A percentile compares a stretch with the other conserved stretches of the same genome.
Conservation (phyloP, 2,888 invertebrate species). For the Pandemis corylana region DNA sequence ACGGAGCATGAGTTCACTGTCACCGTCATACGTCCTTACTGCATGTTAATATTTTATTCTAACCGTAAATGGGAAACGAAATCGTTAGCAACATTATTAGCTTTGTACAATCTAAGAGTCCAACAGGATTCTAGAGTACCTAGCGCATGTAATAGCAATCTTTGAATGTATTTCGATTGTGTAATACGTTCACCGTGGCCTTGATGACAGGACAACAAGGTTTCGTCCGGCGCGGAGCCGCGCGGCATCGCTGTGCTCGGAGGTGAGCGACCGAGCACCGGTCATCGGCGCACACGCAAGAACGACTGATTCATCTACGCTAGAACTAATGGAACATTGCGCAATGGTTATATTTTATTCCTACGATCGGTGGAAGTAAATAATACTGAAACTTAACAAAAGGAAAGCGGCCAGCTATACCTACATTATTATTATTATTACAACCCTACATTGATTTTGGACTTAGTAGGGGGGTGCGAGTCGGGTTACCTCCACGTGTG, state of each 20-base stretch:
- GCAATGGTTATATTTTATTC: conserved; percentile 26
- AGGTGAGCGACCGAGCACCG: conserved; percentile 77
- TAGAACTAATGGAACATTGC: conserved; percentile 26
- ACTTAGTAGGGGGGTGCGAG: too few species aligned
- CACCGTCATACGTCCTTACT: conserved; percentile 7
- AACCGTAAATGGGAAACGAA: not conserved
- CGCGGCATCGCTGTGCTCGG: conserved; percentile 47
- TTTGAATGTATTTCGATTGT: not conserved
- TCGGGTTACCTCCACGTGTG: too few species aligned
- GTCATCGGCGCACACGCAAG: conserved; percentile 66
- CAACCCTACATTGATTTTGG: too few species aligned
- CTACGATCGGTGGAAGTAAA: not conserved
- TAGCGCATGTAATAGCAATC: not conserved
- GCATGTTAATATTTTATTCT: conserved; percentile 13
- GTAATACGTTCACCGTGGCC: conserved; percentile 10
- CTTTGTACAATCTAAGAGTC: not conserved
- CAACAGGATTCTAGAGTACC: not conserved
- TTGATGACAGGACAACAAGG: conserved; percentile 28
- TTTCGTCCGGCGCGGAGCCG: conserved; percentile 5
- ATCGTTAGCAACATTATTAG: not conserved
- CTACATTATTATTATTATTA: too few species aligned
- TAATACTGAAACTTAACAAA: not conserved
- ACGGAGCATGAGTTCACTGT: conserved; percentile 20
- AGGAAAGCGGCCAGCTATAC: not conserved
- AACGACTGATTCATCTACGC: conserved; percentile 48